Conservation (phyloP, 2,113 vertebrate genomes). For the Psittacula cyanocephala region DNA sequence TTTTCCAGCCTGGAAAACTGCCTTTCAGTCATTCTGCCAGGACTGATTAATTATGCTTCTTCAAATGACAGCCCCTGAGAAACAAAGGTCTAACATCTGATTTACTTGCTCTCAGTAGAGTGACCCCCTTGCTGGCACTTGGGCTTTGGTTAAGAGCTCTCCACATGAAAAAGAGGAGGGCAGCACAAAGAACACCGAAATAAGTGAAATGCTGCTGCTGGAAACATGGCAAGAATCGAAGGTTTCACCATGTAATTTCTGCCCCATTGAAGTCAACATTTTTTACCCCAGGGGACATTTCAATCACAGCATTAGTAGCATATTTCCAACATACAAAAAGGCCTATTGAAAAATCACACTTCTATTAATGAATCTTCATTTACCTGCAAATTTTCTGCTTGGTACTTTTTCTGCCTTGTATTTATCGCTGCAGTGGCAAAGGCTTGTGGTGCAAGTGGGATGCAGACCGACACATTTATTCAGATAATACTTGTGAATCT, state of each 20-base stretch:
- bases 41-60: neutral
- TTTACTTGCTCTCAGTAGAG: neutral
- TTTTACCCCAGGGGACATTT: neutral
- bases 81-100: neutral
- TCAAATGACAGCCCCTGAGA: neutral
- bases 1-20: neutral
- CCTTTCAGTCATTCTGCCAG: neutral
- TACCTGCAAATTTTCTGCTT: neutral
- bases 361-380: neutral
- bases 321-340: neutral
- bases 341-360: neutral
- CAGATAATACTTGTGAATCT: neutral
- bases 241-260: neutral
- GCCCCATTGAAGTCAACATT: neutral
- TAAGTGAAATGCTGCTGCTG: neutral
- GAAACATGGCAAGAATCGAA: accelerated
- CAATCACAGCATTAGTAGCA: neutral
- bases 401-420: neutral
- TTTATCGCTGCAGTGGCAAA: neutral
- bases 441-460: accelerated
- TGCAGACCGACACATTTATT: neutral
- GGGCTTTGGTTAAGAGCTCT: neutral
- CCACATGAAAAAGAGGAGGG: neutral
- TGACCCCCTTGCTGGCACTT: neutral
- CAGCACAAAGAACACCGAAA: neutral